These are phyloP conservation scores for Lycocorax pyrrhopterus DNA, from an alignment of 2,113 vertebrate species.

Conservation along the genomic window DNA sequence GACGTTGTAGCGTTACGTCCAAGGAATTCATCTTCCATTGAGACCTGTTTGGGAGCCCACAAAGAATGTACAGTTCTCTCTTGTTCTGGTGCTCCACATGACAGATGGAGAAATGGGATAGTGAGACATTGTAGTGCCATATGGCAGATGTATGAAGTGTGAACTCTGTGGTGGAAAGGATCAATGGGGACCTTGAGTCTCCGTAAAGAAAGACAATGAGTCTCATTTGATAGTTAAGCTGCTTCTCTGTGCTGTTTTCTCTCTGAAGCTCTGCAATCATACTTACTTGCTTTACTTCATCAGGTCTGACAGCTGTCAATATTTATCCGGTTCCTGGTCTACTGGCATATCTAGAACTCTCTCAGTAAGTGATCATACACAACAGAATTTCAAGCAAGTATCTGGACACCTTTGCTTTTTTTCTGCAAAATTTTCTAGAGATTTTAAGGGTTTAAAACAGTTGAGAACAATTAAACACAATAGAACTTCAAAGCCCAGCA, in stretches of 20 bases:
- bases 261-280: background rate
- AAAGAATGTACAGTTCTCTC: background rate
- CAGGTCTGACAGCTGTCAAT: constrained; percentile 85
- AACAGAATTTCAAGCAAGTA: background rate
- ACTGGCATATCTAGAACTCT: constrained; percentile 86
- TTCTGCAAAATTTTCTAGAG: background rate
- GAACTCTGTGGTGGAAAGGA: background rate
- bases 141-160: background rate
- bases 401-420: background rate
- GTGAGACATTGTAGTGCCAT: background rate
- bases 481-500: background rate
- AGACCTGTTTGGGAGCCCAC: background rate
- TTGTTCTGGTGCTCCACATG: background rate
- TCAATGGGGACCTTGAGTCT: background rate
- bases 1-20: background rate
- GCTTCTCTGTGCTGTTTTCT: background rate
- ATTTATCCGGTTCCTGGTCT: constrained; percentile 88
- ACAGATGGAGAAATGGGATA: background rate
- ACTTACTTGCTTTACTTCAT: constrained; percentile 36
- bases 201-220: background rate
- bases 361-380: constrained; percentile 80
- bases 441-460: background rate
- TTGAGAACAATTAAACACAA: background rate
- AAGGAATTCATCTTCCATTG: background rate
- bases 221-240: background rate